These are phyloP conservation scores for Hipposideros armiger DNA, from an alignment of 2,113 vertebrate species.

Conservation along the genomic window DNA sequence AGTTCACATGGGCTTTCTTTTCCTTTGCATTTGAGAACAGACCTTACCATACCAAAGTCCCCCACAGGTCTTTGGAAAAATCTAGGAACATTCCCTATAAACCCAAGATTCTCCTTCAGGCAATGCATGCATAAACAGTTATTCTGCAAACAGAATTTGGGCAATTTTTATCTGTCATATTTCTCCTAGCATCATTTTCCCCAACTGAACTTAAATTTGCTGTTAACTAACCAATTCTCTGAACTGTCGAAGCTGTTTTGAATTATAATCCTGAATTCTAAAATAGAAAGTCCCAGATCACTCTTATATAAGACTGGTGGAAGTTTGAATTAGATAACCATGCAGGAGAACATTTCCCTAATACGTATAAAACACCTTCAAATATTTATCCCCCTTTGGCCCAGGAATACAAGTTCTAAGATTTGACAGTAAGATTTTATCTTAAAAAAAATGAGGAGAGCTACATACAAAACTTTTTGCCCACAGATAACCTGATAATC, in stretches of 20 bases:
- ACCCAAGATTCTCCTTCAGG: neutral
- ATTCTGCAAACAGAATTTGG: neutral
- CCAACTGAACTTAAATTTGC: neutral
- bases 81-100: neutral
- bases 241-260: constrained; percentile 13
- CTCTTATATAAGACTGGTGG: neutral
- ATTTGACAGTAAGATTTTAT: constrained; percentile 44
- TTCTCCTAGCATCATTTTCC: neutral
- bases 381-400: neutral
- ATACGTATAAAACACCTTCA: neutral
- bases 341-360: constrained; percentile 17
- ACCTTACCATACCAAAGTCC: neutral
- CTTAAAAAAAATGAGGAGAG: neutral
- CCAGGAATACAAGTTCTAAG: neutral
- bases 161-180: neutral
- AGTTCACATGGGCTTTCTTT: constrained; percentile 14
- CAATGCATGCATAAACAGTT: neutral
- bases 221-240: neutral
- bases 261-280: constrained; percentile 38
- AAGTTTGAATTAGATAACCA: constrained; percentile 7
- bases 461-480: neutral
- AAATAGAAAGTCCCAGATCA: neutral
- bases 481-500: neutral
- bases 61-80: neutral
- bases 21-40: constrained; percentile 16